Evolutionary conservation across 2,797 vertebrate genomes (phyloP), one percentile per base, ranked within the genome.

Genomic region (Ara ararauna): DNA sequence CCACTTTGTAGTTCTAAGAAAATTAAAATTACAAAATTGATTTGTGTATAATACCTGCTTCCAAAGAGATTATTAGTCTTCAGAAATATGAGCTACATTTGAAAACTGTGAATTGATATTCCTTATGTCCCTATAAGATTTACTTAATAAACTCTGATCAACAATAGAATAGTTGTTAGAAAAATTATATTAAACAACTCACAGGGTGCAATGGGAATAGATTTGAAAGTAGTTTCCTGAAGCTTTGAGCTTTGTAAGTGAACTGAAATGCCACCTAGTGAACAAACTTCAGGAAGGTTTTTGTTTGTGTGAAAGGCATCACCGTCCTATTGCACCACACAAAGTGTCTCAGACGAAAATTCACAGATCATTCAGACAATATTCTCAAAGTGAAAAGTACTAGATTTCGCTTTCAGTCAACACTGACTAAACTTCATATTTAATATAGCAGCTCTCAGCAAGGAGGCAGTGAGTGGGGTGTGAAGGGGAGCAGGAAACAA

Each of bases 381-480:
- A 36, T 45, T 54, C 18, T 13, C 18, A 38, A 76, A 61, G 15
- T 45, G 34, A 32, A 68, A 87, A 88, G 16, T 32, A 48, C 2
- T 27, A 65, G 22, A 53, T 70, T 58, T 62, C 22, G 5, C 42
- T 76, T 73, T 51, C 40, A 27, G 17, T 12, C n/a, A 53, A 15
- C n/a, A 30, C 50, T 21, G 74, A 2, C 13, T 23, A 70, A 53
- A 58, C 13, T 73, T 26, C 22, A 2, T 51, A 30, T 68, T 60
- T 50, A 54, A 61, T 6, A 27, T 10, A 64, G 23, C 15, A 45
- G 13, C 10, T 78, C 48, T 62, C 40, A 70, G 21, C 19, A 62
- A 50, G 15, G 11, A 2, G 5, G 6, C 9, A 42, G 30, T 9
- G 6, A 30, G 22, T 11, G 10, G 16, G 8, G 2, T 42, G 7